Base-by-base conservation (phyloP, 2,797 vertebrate species). In the Hybognathus amarus region DNA sequence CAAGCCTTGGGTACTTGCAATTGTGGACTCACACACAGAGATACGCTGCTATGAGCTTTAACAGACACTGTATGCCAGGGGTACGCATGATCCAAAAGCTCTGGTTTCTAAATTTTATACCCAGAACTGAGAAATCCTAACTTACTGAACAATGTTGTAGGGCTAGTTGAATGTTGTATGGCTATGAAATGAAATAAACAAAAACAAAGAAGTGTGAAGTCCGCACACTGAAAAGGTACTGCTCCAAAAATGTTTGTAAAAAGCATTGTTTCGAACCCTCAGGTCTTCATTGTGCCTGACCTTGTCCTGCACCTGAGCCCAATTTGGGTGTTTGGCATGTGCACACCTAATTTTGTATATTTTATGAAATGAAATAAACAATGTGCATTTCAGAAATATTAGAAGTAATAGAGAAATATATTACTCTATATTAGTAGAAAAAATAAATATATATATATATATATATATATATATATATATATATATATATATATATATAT, bases 1-100 rank as follows among this genome's bases (percentile, higher is more conserved):
- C 54, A 59, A 85, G 78, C 80, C 83, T 79, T 59, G 79, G 79
- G 77, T 81, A 87, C 42, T 84, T 38, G 9, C 76, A 71, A 61
- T 47, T 61, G 52, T 45, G 40, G 33, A 75, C 52, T 8, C 36
- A 36, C 36, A 70, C 67, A 77, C 27, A 61, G 17, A 79, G 30
- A 64, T 30, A 36, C 52, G 61, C 45, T 67, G 73, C 71, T 40
- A 68, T 79, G 52, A 83, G 70, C 50, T 36, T 73, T 59, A 79
- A 71, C 79, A 54, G n/a, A 71, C 74, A 64, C 24, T 67, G 33
- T 40, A 54, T 45, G 56, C 50, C 71, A 67, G 18, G 54, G 17
- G 54, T 50, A 66, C 33, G 36, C 36, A 66, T 36, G 47, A 40
- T 30, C 22, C 45, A 54, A 79, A 6, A 56, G 33, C 33, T 67